Conservation (phyloP, 64 coral and sea anemone genomes). For the Stichodactyla helianthus region DNA sequence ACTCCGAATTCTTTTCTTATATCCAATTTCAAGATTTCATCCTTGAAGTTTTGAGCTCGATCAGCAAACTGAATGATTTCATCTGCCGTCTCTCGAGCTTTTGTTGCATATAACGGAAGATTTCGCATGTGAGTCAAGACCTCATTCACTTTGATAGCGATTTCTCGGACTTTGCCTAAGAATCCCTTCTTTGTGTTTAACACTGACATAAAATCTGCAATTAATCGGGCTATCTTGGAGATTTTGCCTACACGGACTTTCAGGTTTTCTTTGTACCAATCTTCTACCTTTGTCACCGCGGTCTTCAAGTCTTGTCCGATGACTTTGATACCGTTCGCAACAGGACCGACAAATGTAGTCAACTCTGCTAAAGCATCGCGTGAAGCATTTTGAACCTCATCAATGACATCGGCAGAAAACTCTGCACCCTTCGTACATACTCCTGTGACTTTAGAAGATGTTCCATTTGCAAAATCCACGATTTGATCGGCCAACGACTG, state of each 20-base stretch:
- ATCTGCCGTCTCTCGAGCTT: conserved; percentile 79
- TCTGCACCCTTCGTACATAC: no score
- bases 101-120: conserved; percentile 70
- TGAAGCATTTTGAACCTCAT: no score
- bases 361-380: no score
- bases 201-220: no score
- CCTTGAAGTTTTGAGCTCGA: conserved; percentile 54
- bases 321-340: no score
- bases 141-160: conserved; percentile 65
- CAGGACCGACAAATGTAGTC: no score
- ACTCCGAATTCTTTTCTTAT: conserved; percentile 68
- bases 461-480: conserved; percentile 67
- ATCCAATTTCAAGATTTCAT: conserved; percentile 63
- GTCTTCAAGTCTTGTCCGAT: no score
- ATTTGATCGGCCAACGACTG: conserved; percentile 44
- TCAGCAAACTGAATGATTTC: conserved; percentile 75
- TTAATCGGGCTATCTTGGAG: no score
- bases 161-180: conserved; percentile 50
- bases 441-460: conserved; percentile 28
- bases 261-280: no score
- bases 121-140: conserved; percentile 52
- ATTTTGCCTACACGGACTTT: no score
- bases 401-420: no score
- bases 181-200: neutral
- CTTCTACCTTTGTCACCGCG: no score